These are phyloP conservation scores for Grammomys surdaster DNA, from an alignment of 2,113 vertebrate genomes.

Conservation along the genomic window DNA sequence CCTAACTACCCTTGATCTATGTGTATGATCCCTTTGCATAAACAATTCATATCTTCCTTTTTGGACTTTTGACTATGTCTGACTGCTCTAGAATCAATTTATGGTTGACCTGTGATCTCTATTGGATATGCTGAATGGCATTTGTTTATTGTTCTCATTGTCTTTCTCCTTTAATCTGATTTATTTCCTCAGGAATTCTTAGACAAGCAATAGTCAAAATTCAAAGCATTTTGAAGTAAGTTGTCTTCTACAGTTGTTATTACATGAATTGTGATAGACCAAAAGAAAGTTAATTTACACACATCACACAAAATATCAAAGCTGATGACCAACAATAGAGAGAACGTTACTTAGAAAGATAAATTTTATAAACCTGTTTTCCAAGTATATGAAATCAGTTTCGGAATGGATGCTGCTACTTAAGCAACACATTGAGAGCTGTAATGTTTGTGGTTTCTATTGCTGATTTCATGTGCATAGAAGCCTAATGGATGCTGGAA, in stretches of 20 bases:
- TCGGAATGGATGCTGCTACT: not conserved
- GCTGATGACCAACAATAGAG: not conserved
- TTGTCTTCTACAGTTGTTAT: not conserved
- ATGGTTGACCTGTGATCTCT: not conserved
- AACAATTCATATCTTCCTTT: not conserved
- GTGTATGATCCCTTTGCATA: not conserved
- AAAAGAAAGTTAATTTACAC: not conserved
- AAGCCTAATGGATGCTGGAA: not conserved
- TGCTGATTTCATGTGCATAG: not conserved
- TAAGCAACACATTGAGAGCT: not conserved
- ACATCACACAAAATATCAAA: not conserved
- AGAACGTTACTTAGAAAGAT: conserved; percentile 35
- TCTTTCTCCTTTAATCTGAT: not conserved
- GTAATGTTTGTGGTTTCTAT: not conserved
- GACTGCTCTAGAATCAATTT: conserved; percentile 28
- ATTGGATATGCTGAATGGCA: not conserved
- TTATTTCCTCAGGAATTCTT: not conserved
- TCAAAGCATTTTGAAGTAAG: not conserved
- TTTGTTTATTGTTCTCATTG: not conserved
- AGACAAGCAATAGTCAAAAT: not conserved
- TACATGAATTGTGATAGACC: not conserved
- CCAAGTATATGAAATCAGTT: not conserved
- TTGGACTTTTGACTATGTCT: not conserved
- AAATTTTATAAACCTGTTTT: not conserved
- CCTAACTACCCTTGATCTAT: not conserved